A percentile compares a stretch with the other conserved stretches of the same genome.
These are phyloP conservation scores for Micromesistius poutassou DNA, from an alignment of 2,797 vertebrate genomes.

Conservation along the genomic window DNA sequence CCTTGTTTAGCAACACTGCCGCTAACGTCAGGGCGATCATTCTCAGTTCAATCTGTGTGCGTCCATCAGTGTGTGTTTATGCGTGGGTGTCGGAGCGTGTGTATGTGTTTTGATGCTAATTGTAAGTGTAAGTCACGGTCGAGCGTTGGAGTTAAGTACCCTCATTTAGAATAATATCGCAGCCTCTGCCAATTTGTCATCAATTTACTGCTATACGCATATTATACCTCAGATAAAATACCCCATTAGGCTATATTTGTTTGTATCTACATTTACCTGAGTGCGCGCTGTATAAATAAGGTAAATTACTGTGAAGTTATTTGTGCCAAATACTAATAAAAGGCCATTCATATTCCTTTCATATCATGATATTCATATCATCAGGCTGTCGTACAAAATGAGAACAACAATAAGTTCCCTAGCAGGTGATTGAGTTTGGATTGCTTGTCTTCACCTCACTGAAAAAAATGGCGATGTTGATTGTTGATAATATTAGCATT, in stretches of 20 bases:
- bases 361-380: too few relatives aligned
- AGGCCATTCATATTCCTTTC: not conserved
- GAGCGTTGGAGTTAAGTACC: not conserved
- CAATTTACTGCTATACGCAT: not conserved
- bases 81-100: not conserved
- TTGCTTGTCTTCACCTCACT: not conserved
- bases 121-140: not conserved
- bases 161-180: not conserved
- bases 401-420: too few relatives aligned
- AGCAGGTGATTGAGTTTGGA: not conserved
- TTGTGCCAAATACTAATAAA: not conserved
- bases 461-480: not conserved
- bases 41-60: not conserved
- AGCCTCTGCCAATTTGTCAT: slow-evolving; percentile 1
- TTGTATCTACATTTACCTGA: not conserved
- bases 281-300: not conserved
- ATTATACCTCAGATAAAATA: not conserved
- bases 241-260: not conserved
- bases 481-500: not conserved
- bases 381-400: not conserved
- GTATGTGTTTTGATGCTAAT: not conserved
- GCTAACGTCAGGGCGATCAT: not conserved
- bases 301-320: not conserved
- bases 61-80: not conserved
- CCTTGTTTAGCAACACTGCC: not conserved